Evolutionary conservation across 2,113 vertebrate species (phyloP), one percentile per base, ranked within the genome.

Genomic region (Poicephalus meyeri): DNA sequence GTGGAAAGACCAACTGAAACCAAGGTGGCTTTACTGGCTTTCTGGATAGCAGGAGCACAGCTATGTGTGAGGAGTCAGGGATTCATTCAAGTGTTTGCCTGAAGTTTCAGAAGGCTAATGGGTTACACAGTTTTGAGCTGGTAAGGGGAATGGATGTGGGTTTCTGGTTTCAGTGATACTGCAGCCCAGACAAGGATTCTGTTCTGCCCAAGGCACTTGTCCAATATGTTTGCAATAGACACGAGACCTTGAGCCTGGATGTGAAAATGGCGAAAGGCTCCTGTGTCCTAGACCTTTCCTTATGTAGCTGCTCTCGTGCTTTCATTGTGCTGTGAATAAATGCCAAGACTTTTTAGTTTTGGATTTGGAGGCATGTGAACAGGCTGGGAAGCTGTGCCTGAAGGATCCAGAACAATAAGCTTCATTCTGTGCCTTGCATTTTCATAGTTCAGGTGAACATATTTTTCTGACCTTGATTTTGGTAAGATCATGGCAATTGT

Each of bases 121-220:
- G 79, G 50, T 89, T 52, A 50, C 33, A 11, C 61, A 56, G 41
- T 78, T 93, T 44, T 35, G 41, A 81, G 80, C 31, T 60, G 42
- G n/a, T 71, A 21, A 80, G 55, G 11, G 35, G 33, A 53, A 18
- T 29, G 3, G 28, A 2, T 90, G 68, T 91, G 72, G 39, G 35
- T 86, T 86, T 70, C 33, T 93, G 88, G n/a, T 88, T 94, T 91
- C 63, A 52, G 33, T 60, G 86, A 33, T 65, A 9, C 23, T 81
- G 55, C 41, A 84, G 2, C 35, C 1, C 1, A 39, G 33, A 29
- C 50, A 25, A 65, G 23, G 56, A 6, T 58, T 66, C 41, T 68
- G 19, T 46, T 47, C 49, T 71, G 23, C 35, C 33, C 4, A 33
- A n/a, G 44, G 60, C 25, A 3, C 80, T 88, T 95, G 31, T 53